These are phyloP conservation scores for Picus viridis DNA, from an alignment of 2,797 vertebrate genomes.

Conservation along the genomic window DNA sequence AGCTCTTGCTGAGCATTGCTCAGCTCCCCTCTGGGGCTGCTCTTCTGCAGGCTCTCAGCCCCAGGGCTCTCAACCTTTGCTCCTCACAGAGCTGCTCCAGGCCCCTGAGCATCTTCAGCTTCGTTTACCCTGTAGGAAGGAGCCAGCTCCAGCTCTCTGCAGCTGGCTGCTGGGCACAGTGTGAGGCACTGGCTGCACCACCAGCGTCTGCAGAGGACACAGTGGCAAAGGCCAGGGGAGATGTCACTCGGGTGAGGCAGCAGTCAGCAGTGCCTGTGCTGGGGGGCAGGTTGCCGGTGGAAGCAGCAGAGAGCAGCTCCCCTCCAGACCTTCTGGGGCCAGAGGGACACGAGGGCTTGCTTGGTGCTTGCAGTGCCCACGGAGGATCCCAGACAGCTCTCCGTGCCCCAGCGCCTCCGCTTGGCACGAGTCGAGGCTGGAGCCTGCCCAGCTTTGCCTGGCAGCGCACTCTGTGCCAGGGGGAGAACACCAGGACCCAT, in stretches of 20 bases:
- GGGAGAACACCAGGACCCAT: neutral
- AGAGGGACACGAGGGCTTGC: neutral
- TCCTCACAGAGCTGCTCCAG: too few species aligned
- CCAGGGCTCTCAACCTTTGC: too few species aligned
- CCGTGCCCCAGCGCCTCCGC: neutral
- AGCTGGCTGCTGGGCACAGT: neutral
- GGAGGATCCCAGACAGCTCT: neutral
- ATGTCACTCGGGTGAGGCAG: neutral
- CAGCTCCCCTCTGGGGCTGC: too few species aligned
- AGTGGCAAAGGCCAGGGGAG: neutral
- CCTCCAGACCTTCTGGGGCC: neutral
- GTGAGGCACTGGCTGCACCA: neutral
- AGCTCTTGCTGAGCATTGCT: too few species aligned
- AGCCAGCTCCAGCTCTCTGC: neutral
- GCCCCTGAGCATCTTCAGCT: too few species aligned
- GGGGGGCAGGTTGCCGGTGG: neutral
- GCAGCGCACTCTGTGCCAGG: neutral
- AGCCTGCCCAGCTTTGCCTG: neutral
- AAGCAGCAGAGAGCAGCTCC: neutral
- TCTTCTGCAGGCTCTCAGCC: too few species aligned
- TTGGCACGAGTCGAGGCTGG: neutral
- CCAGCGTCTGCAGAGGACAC: neutral
- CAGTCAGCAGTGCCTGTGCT: neutral
- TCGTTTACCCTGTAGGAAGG: neutral
- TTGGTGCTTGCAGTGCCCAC: accelerated